Evolutionary conservation across 2,113 vertebrate species (phyloP), one percentile per base, ranked within the genome.

Genomic region (Fregetta grallaria): DNA sequence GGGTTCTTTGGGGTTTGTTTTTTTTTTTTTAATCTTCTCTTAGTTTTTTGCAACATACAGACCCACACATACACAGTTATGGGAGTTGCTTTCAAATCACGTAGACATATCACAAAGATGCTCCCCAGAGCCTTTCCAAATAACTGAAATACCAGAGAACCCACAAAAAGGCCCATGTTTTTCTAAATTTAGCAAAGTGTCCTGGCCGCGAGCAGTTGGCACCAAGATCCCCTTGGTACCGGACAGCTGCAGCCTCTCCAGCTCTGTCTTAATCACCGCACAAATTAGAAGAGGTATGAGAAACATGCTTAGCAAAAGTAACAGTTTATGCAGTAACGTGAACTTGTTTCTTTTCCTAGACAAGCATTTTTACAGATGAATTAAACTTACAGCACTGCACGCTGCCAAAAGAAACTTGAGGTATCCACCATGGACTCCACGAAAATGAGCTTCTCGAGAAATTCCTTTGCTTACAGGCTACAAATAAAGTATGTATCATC

Each of bases 91-190:
- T 92, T 82, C 88, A 75, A 15, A 74, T 55, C 53, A 12, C 38
- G 55, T 8, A 15, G 23, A 70, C 2, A 0, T 20, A 93, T 83
- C 70, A 75, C 58, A 56, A 40, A 77, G 55, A 63, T 71, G 50
- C 90, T 67, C 58, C 55, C 56, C 80, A 73, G n/a, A 77, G 75
- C 72, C 76, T 55, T 89, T 67, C 47, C 90, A 95, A 92, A 82
- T 86, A 86, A 62, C 82, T 80, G 77, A 55, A 93, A 95, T 95
- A 85, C 90, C 96, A 96, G 47, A 80, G 68, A 93, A 85, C 50
- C 58, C 95, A 85, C 76, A 72, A 76, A 90, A 93, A 81, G 40
- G 52, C 22, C 61, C 52, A 17, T 74, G 68, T 68, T 92, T 49
- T 79, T 44, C 91, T 93, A 88, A 72, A 81, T 95, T 90, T 90